A percentile compares a stretch with the other conserved stretches of the same genome.
Evolutionary conservation across 1,140 invertebrate species (phyloP).

Genomic region (Diploscapter pachys): DNA sequence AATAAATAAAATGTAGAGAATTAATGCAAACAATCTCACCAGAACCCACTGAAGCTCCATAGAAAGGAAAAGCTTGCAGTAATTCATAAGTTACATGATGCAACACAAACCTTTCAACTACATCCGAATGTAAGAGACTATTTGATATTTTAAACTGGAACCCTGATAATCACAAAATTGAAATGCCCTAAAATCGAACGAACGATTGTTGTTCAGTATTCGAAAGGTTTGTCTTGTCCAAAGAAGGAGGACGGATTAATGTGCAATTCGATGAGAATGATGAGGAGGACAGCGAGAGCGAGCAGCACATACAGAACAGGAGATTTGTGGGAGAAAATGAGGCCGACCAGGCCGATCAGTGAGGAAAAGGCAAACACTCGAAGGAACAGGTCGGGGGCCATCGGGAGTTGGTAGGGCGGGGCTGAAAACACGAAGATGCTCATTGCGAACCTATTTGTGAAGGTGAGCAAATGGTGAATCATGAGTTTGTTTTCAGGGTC

Average conservation of each 20-base stretch:
- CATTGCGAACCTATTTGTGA: constrained; percentile 10
- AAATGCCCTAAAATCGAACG: too few relatives aligned
- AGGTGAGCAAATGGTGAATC: constrained; percentile 1
- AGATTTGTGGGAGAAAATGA: constrained; percentile 45
- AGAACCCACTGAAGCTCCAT: too few relatives aligned
- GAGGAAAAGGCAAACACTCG: constrained; percentile 45
- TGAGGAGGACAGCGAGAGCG: constrained; percentile 34
- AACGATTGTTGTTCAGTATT: too few relatives aligned
- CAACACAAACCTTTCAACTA: too few relatives aligned
- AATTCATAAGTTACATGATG: too few relatives aligned
- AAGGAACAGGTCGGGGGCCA: constrained; percentile 45
- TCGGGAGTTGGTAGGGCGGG: constrained; percentile 22
- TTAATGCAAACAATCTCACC: too few relatives aligned
- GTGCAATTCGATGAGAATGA: constrained; percentile 42
- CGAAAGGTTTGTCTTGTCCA: too few relatives aligned
- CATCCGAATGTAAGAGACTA: too few relatives aligned
- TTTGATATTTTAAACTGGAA: too few relatives aligned
- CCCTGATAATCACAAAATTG: too few relatives aligned
- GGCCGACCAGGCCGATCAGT: constrained; percentile 43
- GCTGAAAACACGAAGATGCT: constrained; percentile 39
- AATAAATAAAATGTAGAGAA: too few relatives aligned
- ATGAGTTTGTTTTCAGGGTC: constrained; percentile 13
- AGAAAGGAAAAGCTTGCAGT: too few relatives aligned
- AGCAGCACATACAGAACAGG: constrained; percentile 37
- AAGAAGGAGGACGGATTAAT: constrained; percentile 26